These are phyloP conservation scores for Cryptoprocta ferox DNA, from an alignment of 2,797 vertebrate species.

Conservation along the genomic window DNA sequence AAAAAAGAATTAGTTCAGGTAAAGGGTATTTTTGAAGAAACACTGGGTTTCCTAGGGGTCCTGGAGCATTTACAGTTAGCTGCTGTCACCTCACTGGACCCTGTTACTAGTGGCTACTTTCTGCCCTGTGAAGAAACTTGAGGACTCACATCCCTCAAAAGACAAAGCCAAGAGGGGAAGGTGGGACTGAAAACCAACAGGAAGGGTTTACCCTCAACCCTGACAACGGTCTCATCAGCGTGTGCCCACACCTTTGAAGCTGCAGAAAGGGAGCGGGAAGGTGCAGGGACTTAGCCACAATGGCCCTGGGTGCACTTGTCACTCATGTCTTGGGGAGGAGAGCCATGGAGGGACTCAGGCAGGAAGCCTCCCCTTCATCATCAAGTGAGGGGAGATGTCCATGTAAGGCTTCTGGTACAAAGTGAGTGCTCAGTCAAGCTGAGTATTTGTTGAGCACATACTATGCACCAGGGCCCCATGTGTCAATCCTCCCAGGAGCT, in stretches of 20 bases:
- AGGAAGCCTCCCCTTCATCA: not conserved
- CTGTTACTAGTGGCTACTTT: not conserved
- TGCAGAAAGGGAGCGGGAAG: not conserved
- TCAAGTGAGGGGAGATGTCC: not conserved
- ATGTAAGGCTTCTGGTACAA: rapidly evolving
- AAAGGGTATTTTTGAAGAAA: not conserved
- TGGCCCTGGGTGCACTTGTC: not conserved
- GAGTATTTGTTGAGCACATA: rapidly evolving
- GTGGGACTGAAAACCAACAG: not conserved
- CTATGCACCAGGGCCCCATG: rapidly evolving
- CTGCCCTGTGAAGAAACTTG: not conserved
- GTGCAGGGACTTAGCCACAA: not conserved
- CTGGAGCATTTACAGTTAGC: not conserved
- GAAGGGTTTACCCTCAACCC: not conserved
- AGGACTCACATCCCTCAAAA: rapidly evolving
- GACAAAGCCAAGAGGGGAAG: not conserved
- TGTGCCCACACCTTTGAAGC: rapidly evolving
- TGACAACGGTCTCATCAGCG: rapidly evolving
- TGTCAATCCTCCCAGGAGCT: rapidly evolving
- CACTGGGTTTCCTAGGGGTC: rapidly evolving
- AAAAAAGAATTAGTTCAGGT: not conserved
- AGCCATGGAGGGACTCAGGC: rapidly evolving
- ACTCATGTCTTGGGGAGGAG: not conserved
- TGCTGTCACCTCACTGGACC: rapidly evolving
- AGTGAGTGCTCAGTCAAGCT: not conserved